phyloP scores from a whole-genome alignment of 2,888 invertebrate genomes.

The Pollenia labialis region DNA sequence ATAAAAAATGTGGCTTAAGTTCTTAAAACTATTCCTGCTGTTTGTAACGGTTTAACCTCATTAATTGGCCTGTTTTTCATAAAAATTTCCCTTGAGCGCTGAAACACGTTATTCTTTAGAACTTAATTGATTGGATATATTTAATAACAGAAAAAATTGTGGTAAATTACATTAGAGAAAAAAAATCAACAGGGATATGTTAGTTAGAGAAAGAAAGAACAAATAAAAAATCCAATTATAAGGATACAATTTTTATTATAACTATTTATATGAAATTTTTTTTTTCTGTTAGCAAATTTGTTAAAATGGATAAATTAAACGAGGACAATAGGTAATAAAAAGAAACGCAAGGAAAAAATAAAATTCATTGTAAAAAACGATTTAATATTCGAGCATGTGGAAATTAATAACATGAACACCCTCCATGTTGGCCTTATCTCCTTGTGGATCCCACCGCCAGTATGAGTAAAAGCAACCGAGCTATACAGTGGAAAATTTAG shows the following conservation, averaged over 20 bases:
- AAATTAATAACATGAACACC: no score
- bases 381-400: background rate
- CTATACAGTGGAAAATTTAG: no score
- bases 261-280: background rate
- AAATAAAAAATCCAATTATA: slow-evolving; percentile 34
- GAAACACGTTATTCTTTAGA: slow-evolving; percentile 1
- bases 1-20: background rate
- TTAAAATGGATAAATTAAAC: slow-evolving; percentile 2
- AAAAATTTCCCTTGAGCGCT: slow-evolving; percentile 2
- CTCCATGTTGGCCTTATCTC: no score
- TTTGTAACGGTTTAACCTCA: background rate
- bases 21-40: background rate
- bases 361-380: background rate
- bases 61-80: slow-evolving; percentile 20
- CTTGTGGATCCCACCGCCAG: no score
- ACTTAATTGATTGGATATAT: slow-evolving; percentile 36
- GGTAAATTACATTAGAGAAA: slow-evolving; percentile 25
- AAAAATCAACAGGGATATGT: slow-evolving; percentile 20
- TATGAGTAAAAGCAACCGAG: no score
- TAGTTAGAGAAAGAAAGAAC: background rate
- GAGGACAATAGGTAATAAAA: background rate
- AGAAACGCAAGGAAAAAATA: background rate
- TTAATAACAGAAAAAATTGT: slow-evolving; percentile 13
- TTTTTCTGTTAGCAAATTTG: background rate
- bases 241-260: background rate